Evolutionary conservation across 2,113 vertebrate genomes (phyloP).

Genomic region (Callorhinus ursinus): DNA sequence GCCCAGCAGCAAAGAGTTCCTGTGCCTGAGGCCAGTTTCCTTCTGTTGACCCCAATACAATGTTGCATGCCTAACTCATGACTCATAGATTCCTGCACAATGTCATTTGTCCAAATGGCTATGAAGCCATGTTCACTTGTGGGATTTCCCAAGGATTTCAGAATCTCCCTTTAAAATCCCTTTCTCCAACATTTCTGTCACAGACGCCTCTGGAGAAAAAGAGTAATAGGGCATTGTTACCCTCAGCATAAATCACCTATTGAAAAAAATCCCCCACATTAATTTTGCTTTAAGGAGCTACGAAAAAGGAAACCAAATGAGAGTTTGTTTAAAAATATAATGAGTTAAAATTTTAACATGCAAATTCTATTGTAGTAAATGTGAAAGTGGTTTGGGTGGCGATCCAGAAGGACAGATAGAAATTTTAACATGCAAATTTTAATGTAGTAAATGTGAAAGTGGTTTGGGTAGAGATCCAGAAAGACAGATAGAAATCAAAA

Average conservation of each 20-base stretch:
- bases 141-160: conserved; percentile 72
- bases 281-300: background rate
- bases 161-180: conserved; percentile 78
- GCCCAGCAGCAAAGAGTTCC: background rate
- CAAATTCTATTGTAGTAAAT: background rate
- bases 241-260: background rate
- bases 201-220: background rate
- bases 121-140: background rate
- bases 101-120: background rate
- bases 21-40: background rate
- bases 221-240: background rate
- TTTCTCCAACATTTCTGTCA: conserved; percentile 19
- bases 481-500: conserved; percentile 15
- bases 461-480: background rate
- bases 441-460: background rate
- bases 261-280: background rate
- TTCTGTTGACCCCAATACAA: background rate
- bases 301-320: background rate
- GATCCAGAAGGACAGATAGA: background rate
- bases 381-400: background rate
- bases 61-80: background rate
- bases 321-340: conserved; percentile 7
- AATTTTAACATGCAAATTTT: background rate
- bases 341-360: background rate
- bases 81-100: conserved; percentile 40